These are phyloP conservation scores for Ctenochaetus hawaiiensis DNA, from an alignment of 2,797 vertebrate species.

Conservation along the genomic window DNA sequence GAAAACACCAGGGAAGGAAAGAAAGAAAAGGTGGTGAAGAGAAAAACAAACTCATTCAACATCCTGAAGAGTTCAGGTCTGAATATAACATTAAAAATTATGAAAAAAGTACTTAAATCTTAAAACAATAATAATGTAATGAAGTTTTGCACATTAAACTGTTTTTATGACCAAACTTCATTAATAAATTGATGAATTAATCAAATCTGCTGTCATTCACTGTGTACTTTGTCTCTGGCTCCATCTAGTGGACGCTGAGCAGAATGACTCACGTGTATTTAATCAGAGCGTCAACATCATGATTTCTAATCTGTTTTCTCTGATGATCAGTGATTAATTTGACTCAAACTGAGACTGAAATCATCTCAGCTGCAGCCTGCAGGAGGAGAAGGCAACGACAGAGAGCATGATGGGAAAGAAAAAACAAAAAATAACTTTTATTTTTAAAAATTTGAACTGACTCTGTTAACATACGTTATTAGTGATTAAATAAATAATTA, in stretches of 20 bases:
- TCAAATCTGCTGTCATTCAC: neutral
- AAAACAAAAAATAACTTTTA: conserved; percentile 2
- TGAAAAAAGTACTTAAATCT: neutral
- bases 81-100: too few species aligned
- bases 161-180: neutral
- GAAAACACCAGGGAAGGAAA: neutral
- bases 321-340: neutral
- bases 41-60: neutral
- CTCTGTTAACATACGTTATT: neutral
- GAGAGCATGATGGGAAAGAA: conserved; percentile 21
- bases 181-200: neutral
- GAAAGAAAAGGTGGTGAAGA: neutral
- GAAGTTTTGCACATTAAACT: neutral
- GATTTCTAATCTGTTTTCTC: neutral
- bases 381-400: neutral
- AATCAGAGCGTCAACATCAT: neutral
- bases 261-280: neutral
- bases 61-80: too few species aligned
- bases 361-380: conserved; percentile 1
- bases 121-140: neutral
- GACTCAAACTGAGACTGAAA: conserved; percentile 1
- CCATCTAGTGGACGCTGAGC: neutral
- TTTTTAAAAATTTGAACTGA: neutral
- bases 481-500: too few species aligned
- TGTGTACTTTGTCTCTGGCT: neutral